Evolutionary conservation across 2,797 vertebrate species (phyloP).

Genomic region (Cyprinodon diabolis): DNA sequence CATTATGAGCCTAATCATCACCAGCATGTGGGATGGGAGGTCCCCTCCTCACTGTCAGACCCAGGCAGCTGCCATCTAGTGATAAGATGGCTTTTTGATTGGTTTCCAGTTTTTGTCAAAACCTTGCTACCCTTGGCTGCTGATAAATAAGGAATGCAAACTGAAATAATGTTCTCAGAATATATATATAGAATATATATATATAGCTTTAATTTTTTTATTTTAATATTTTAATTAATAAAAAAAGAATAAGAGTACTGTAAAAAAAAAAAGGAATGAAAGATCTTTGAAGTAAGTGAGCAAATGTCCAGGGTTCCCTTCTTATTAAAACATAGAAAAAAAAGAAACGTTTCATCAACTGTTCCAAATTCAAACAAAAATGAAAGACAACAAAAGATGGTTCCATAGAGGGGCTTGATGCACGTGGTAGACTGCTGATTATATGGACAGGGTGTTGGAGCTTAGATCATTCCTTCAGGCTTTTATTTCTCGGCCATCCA

Average conservation of each 20-base stretch:
- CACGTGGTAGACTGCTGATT: neutral
- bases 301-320: neutral
- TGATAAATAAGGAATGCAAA: slow-evolving; percentile 1
- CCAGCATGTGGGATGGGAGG: slow-evolving; percentile 57
- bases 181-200: neutral
- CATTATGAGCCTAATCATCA: slow-evolving; percentile 55
- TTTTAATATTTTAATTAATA: no score
- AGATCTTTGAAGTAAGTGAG: neutral
- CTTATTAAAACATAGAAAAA: no score
- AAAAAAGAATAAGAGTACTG: neutral
- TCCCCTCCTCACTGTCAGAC: slow-evolving; percentile 39
- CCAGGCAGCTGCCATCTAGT: slow-evolving; percentile 60
- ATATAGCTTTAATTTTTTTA: no score
- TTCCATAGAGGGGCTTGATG: neutral
- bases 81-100: slow-evolving; percentile 49
- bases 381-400: neutral
- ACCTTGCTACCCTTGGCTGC: neutral
- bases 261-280: neutral
- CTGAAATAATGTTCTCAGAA: neutral
- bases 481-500: neutral
- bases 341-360: no score
- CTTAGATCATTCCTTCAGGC: neutral
- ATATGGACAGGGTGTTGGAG: neutral
- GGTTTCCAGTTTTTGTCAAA: slow-evolving; percentile 31
- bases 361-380: neutral